phyloP scores from a whole-genome alignment of 2,888 invertebrate species.

The Drosophila nr. medialis region DNA sequence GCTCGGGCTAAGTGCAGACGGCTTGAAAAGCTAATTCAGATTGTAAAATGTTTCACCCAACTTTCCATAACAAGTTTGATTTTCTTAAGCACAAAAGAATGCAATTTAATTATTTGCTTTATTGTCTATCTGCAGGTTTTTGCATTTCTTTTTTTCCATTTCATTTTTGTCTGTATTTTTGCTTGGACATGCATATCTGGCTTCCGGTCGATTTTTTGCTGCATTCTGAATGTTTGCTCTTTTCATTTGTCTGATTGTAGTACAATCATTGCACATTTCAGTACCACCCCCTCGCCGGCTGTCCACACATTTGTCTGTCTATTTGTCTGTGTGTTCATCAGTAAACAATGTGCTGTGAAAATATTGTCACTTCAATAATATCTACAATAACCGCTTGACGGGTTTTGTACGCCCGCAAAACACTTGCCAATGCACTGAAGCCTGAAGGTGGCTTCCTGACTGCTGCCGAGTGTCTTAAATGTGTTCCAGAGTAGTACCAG shows the following conservation, averaged over 20 bases:
- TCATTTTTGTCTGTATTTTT: not conserved
- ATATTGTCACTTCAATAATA: constrained; percentile 47
- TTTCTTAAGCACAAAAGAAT: not conserved
- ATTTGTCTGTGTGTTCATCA: constrained; percentile 25
- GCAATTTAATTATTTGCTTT: not conserved
- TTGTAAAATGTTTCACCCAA: not conserved
- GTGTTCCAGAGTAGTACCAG: not conserved
- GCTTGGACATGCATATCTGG: not conserved
- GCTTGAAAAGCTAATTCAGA: too few species aligned
- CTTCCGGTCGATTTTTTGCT: not conserved
- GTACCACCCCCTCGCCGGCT: not conserved
- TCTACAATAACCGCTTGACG: constrained; percentile 57
- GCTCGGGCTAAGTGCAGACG: not conserved
- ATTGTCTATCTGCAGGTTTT: not conserved
- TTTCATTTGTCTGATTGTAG: constrained; percentile 1
- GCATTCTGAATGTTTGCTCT: not conserved
- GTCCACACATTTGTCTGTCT: not conserved
- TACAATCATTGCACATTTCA: not conserved
- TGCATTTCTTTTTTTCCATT: not conserved
- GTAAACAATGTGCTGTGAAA: constrained; percentile 52
- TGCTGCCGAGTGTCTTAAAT: not conserved
- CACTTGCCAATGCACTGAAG: constrained; percentile 42
- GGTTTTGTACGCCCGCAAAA: constrained; percentile 20
- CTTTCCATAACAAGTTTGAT: not conserved
- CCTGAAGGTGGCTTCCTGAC: constrained; percentile 16